Conservation (phyloP, 2,113 vertebrate genomes). For the human (Homo sapiens) region GRCh38 chr4:183603001-183603500, state of each 20-base stretch:
- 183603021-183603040: neutral
- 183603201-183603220: neutral
- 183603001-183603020: neutral
- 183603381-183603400: no score
- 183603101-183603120: neutral
- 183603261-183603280: neutral
- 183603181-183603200: neutral
- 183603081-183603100: neutral
- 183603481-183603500: no score
- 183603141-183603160: neutral
- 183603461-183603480: no score
- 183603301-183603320: no score
- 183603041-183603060: neutral
- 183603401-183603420: no score
- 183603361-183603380: no score
- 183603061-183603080: neutral
- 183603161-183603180: neutral
- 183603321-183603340: no score
- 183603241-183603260: neutral
- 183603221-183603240: fast-evolving
- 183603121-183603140: neutral
- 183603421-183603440: no score
- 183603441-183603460: no score
- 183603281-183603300: neutral
- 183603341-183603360: no score